phyloP scores from a whole-genome alignment of 2,113 vertebrate genomes.

The Ptilorrhoa leucosticta region DNA sequence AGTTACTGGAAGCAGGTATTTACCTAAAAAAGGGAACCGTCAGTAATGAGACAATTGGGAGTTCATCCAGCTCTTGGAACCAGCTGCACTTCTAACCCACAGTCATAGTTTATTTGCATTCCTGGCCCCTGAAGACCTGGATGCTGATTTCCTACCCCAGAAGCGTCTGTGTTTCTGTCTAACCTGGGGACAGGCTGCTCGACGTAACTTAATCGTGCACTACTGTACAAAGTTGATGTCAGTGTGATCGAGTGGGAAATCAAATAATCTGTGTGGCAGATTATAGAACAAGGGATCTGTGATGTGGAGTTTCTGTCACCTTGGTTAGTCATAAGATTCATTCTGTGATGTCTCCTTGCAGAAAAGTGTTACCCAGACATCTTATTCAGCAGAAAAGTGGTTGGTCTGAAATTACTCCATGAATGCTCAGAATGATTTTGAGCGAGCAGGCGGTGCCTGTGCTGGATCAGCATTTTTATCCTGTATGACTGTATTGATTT shows the following conservation, averaged over 20 bases:
- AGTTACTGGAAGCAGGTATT: neutral
- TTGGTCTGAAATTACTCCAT: neutral
- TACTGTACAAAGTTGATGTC: neutral
- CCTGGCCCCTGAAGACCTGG: neutral
- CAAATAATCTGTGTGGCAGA: neutral
- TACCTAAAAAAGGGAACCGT: neutral
- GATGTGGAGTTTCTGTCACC: neutral
- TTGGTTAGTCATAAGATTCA: neutral
- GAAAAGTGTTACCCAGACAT: neutral
- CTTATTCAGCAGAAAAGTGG: neutral
- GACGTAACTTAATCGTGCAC: neutral
- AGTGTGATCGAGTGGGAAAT: neutral
- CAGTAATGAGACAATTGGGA: neutral
- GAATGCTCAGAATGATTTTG: neutral
- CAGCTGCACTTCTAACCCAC: neutral
- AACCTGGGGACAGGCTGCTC: neutral
- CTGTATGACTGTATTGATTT: neutral
- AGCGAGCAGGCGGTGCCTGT: neutral
- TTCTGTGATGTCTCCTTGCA: neutral
- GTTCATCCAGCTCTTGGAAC: neutral
- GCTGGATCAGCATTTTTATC: slow-evolving; percentile 13
- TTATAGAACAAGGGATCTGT: neutral
- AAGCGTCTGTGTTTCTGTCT: neutral
- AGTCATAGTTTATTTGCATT: neutral
- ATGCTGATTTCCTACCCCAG: neutral